Base-by-base conservation (phyloP, 2,888 invertebrate species). In the Gymnocheta viridis region DNA sequence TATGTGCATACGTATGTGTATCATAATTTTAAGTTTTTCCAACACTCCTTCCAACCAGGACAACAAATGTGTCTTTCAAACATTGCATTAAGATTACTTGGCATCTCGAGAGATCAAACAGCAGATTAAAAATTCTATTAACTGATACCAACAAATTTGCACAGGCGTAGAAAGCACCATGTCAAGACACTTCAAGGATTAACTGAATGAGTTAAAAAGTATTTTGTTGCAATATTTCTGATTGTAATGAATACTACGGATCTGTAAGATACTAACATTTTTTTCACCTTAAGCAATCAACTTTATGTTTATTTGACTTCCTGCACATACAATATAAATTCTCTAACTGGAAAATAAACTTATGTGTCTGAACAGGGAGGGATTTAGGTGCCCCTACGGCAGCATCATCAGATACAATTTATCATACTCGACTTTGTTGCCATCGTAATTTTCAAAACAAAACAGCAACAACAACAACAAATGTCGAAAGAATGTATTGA, bases 91-190 rank as follows among this genome's bases (percentile, higher is more conserved):
- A 49, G 19, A 35, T 67, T 67, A 38, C 27, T 69, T 54, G 38
- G 17, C 58, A 49, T 69, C 67, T 69, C 69, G 0, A 38, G 69
- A 60, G 58, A 77, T 69, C 56, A 77, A 77, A 58, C 19, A 29
- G 14, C 17, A 27, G 47, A 58, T 58, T 47, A 58, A 67, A 60
- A 35, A 38, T 77, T 6, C 17, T 38, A 67, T 58, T 24, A 60
- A 60, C 14, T 49, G 47, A 58, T 19, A 58, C 10, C 7, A 47
- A 32, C 6, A 56, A 44, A 73, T 19, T 5, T 17, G n/a, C 47
- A 60, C 27, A 38, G 32, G 35, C 27, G 24, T 56, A 32, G 27
- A 22, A 32, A 22, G 3, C 12, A 47, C 2, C 27, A 27, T 6
- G 10, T 38, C 14, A 51, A 1, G 14, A 0, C 5, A 47, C 32